Base-by-base conservation (phyloP, 2,113 vertebrate species). In the Brachirus orientalis region DNA sequence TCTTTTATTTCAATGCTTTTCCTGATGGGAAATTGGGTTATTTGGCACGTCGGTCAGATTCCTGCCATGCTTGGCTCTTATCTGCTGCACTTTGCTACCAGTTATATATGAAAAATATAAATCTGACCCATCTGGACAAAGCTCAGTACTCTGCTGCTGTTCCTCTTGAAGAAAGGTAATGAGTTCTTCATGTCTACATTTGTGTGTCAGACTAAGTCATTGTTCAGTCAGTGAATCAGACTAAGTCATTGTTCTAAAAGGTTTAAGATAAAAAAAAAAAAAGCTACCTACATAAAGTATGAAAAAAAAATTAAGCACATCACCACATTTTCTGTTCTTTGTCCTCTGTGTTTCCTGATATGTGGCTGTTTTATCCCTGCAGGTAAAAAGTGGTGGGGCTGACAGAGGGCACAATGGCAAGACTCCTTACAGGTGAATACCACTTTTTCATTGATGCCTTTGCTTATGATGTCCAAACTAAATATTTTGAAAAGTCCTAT, bases 11-110 rank as follows among this genome's bases (percentile, higher is more conserved):
- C 40, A 12, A 44, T 11, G 9, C 43, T 66, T 72, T 4, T 7
- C 10, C 37, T 58, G 38, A 47, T 28, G 28, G 28, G 28, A 64
- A 57, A n/a, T 59, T 46, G 4, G 19, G 35, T 67, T 37, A 77
- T 78, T 60, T 36, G 20, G 20, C 7, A 67, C 5, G 19, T 83
- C 67, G 54, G 61, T 3, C 41, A 66, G 43, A 65, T 46, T 45
- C 57, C 81, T 63, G 63, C 55, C 71, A 61, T 37, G 50, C 50
- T 10, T 8, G 70, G 41, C 37, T 78, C 76, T 90, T 93, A 93
- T 93, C 90, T 84, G 35, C 56, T 91, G 92, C 68, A 87, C 92
- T 91, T 93, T 93, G 93, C 51, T 83, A 83, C 81, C 67, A 20
- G 77, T 82, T 79, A 91, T 87, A 87, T 84, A 76, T 83, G 54